These are phyloP conservation scores for Gymnocephalus cernua DNA, from an alignment of 2,113 vertebrate species.

Conservation along the genomic window DNA sequence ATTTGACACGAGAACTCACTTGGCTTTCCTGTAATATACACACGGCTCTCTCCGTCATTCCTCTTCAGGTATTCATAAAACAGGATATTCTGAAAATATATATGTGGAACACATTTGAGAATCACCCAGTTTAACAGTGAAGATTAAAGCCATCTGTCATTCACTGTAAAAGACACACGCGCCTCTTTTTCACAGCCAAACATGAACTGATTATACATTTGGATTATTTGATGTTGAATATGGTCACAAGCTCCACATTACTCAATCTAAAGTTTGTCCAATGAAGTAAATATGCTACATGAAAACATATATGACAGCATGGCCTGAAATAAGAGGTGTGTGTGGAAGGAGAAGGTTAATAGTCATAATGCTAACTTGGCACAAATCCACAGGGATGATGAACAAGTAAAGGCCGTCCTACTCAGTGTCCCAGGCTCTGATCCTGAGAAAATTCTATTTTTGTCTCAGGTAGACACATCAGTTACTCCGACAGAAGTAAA, in stretches of 20 bases:
- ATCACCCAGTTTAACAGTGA: not conserved
- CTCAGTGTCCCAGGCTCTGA: constrained; percentile 13
- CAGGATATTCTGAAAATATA: not conserved
- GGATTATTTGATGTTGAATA: not conserved
- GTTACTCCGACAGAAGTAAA: constrained; percentile 10
- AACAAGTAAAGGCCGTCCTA: constrained; percentile 32
- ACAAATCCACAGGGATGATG: constrained; percentile 53
- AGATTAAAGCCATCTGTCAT: not conserved
- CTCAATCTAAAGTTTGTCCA: not conserved
- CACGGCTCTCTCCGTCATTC: not conserved
- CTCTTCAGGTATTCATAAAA: not conserved
- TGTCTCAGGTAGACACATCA: not conserved
- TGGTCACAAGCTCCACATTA: not conserved
- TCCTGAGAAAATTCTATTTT: not conserved
- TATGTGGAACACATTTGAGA: not conserved
- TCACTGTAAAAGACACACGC: not conserved
- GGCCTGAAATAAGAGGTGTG: not conserved
- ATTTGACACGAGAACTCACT: constrained; percentile 12
- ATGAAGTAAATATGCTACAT: not conserved
- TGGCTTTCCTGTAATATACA: not conserved
- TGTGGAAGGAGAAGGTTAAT: constrained; percentile 14
- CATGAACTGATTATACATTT: not conserved
- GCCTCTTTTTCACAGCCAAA: not conserved
- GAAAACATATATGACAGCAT: not conserved
- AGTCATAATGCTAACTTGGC: constrained; percentile 50